Evolutionary conservation across 2,113 vertebrate species (phyloP).

Genomic region (Crocuta crocuta): DNA sequence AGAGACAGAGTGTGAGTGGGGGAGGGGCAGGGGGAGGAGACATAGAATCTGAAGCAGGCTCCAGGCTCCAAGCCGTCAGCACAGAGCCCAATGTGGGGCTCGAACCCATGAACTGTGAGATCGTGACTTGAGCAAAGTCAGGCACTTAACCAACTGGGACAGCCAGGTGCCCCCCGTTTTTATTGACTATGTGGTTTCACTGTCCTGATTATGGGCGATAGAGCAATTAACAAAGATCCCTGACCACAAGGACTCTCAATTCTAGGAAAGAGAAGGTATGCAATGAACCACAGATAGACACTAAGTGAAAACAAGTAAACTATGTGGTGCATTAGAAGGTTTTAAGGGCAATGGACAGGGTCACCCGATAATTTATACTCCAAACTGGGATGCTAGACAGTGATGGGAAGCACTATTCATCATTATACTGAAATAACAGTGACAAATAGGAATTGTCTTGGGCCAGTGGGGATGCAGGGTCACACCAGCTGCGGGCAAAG

Average conservation of each 20-base stretch:
- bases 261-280: background rate
- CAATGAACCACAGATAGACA: background rate
- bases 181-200: background rate
- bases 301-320: background rate
- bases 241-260: background rate
- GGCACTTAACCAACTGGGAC: too few species aligned
- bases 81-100: too few species aligned
- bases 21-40: too few species aligned
- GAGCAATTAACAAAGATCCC: background rate
- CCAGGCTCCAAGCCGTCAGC: too few species aligned
- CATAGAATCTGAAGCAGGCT: too few species aligned
- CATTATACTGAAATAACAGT: background rate
- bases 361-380: background rate
- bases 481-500: accelerated
- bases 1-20: too few species aligned
- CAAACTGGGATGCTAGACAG: background rate
- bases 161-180: too few species aligned
- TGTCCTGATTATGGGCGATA: background rate
- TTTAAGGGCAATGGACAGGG: background rate
- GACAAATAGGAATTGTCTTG: background rate
- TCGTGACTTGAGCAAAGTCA: too few species aligned
- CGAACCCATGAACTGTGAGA: too few species aligned
- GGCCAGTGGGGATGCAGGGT: accelerated
- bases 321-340: background rate
- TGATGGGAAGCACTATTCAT: background rate